Evolutionary conservation across 2,888 invertebrate species (phyloP), one percentile per base, ranked within the genome.

Genomic region (Drosophila paramelanica): DNA sequence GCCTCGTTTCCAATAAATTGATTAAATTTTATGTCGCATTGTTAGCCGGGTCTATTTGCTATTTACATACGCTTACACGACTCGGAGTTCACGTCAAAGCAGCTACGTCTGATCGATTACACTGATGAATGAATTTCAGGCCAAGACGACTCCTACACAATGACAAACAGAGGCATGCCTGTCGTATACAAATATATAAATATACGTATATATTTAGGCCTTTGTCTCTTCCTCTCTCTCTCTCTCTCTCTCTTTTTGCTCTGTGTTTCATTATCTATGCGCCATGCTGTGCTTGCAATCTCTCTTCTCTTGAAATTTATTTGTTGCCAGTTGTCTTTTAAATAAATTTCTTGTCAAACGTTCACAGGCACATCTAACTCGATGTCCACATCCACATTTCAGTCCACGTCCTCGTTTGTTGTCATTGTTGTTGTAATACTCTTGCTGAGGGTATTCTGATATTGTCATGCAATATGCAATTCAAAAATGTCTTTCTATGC

Each of bases 301-400:
- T 13, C 13, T 11, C 36, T 36, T 66, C 62, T 74, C 62, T 66
- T 51, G 52, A 82, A 85, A 88, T 85, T 90, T 87, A 88, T 88
- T 89, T 88, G 78, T 90, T 82, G 73, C 85, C 72, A 80, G 89
- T 89, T 90, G 90, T 87, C 89, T 79, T 90, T 90, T 83, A 75
- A 89, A 85, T 87, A 88, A 88, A 88, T 83, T 87, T 85, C 81
- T 79, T 90, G 90, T 89, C 89, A 88, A 88, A 78, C 58, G 79
- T 76, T 80, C 66, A 61, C 52, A 36, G 41, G 42, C 47, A 20
- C 41, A 49, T 31, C 50, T 31, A 25, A 23, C n/a, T 55, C 42
- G 41, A 61, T 53, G 51, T 57, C 10, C 45, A 62, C 42, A 27
- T 56, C 33, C 45, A 53, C 27, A 36, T 36, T 36, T 36, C 50